A percentile compares a stretch with the other conserved stretches of the same genome.
Conservation (phyloP, 2,113 vertebrate genomes). For the Panthera leo region DNA sequence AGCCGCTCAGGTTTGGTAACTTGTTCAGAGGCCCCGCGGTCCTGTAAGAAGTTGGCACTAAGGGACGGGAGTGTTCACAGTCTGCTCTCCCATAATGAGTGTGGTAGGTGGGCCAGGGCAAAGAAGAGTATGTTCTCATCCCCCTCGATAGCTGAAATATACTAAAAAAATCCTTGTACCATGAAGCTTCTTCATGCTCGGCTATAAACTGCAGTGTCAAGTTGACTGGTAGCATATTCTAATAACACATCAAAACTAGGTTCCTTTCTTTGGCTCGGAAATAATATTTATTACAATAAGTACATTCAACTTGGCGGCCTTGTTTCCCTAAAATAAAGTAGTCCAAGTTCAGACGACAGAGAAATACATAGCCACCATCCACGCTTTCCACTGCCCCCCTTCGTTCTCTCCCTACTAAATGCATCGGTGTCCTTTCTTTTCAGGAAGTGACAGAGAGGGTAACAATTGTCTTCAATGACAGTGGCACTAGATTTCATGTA, state of each 20-base stretch:
- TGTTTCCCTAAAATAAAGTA: background rate
- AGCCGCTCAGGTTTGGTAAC: background rate
- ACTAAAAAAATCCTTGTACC: background rate
- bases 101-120: background rate
- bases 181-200: background rate
- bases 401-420: background rate
- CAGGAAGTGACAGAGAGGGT: background rate
- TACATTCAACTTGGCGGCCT: too few species aligned
- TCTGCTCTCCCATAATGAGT: background rate
- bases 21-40: accelerated
- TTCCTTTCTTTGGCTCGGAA: background rate
- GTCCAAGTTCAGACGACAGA: too few species aligned
- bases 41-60: background rate
- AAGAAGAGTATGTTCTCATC: background rate
- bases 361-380: background rate
- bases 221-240: background rate
- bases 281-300: background rate
- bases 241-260: background rate
- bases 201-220: background rate
- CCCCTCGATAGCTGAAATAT: background rate
- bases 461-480: background rate
- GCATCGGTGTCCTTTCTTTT: background rate
- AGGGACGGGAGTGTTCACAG: too few species aligned
- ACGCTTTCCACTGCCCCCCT: background rate
- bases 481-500: background rate